Evolutionary conservation across 2,113 vertebrate species (phyloP).

Genomic region (Symphodus melops): DNA sequence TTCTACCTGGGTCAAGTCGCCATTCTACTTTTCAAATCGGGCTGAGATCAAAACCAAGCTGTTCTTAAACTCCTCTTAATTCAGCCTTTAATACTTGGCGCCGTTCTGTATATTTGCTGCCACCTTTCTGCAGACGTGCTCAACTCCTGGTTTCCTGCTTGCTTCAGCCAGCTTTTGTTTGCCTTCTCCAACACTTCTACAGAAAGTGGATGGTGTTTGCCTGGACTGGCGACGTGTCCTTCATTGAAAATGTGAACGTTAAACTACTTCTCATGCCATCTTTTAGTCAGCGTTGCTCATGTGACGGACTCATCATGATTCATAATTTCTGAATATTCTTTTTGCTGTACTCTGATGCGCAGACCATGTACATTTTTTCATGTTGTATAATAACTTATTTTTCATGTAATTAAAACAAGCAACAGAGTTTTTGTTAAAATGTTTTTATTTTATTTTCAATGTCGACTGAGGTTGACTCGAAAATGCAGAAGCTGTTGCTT

Average conservation of each 20-base stretch:
- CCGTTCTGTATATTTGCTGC: constrained; percentile 41
- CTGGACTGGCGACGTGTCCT: constrained; percentile 79
- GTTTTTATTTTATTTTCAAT: constrained; percentile 68
- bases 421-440: constrained; percentile 73
- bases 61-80: constrained; percentile 40
- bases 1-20: constrained; percentile 99
- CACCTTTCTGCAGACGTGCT: constrained; percentile 52
- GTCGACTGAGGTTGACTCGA: constrained; percentile 67
- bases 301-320: constrained; percentile 13
- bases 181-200: constrained; percentile 1
- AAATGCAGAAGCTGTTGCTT: constrained; percentile 77
- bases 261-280: constrained; percentile 49
- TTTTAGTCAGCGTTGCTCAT: constrained; percentile 9
- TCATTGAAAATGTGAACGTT: constrained; percentile 75
- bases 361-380: constrained; percentile 92
- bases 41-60: constrained; percentile 79
- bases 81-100: constrained; percentile 36
- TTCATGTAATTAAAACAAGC: constrained; percentile 85
- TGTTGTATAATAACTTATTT: constrained; percentile 91
- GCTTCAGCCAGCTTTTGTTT: constrained; percentile 32
- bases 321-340: constrained; percentile 55
- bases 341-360: constrained; percentile 90
- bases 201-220: constrained; percentile 71
- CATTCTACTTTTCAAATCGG: constrained; percentile 98
- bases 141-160: constrained; percentile 48